Evolutionary conservation across 2,888 invertebrate species (phyloP).

Genomic region (Diloba caeruleocephala): DNA sequence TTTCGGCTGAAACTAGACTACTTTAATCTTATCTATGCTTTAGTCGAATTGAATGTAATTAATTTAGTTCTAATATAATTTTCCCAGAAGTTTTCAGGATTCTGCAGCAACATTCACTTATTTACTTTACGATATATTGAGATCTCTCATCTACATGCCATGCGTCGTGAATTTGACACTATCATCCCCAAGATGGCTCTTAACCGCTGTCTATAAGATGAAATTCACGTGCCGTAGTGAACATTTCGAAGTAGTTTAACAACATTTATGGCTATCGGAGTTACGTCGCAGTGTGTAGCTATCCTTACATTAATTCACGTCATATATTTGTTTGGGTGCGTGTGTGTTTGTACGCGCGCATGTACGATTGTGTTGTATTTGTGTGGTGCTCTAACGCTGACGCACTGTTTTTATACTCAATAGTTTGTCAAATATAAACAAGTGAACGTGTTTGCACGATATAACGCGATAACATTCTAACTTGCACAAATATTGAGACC

Average conservation of each 20-base stretch:
- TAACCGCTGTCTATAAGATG: too few relatives aligned
- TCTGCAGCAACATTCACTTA: too few relatives aligned
- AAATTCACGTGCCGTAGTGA: too few relatives aligned
- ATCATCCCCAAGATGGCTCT: too few relatives aligned
- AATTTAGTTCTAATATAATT: neutral
- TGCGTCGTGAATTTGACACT: too few relatives aligned
- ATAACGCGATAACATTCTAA: slow-evolving; percentile 19
- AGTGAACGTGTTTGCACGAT: slow-evolving; percentile 18
- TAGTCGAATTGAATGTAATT: neutral
- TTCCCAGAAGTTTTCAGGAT: too few relatives aligned
- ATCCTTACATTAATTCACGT: slow-evolving; percentile 6
- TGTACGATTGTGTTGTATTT: too few relatives aligned
- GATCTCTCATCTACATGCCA: too few relatives aligned
- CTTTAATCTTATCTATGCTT: neutral
- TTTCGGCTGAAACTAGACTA: neutral
- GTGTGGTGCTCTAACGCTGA: neutral
- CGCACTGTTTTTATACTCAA: slow-evolving; percentile 31
- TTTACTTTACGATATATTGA: too few relatives aligned
- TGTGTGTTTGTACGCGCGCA: neutral
- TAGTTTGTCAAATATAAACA: slow-evolving; percentile 28
- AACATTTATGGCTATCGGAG: too few relatives aligned
- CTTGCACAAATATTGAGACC: slow-evolving; percentile 6
- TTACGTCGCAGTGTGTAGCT: slow-evolving; percentile 1
- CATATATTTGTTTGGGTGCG: neutral
- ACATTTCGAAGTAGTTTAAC: too few relatives aligned